phyloP scores from a whole-genome alignment of 2,888 invertebrate genomes.

The Alviniconcha strummeri region DNA sequence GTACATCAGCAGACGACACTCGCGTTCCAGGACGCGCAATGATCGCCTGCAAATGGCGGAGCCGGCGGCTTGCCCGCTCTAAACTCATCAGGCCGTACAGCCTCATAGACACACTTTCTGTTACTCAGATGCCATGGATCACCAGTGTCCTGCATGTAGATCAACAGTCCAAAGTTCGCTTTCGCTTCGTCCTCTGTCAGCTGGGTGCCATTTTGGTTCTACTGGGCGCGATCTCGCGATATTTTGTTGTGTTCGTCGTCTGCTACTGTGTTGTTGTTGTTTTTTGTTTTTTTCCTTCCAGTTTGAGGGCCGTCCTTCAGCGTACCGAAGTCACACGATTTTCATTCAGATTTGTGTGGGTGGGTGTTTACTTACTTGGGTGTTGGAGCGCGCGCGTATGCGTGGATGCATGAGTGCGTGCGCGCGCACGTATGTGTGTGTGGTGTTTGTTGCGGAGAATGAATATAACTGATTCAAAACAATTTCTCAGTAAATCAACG shows the following conservation, averaged over 20 bases:
- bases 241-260: not conserved
- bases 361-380: too few species aligned
- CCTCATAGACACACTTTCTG: conserved; percentile 49
- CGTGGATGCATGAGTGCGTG: too few species aligned
- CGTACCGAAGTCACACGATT: too few species aligned
- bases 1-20: conserved; percentile 31
- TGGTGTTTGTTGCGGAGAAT: too few species aligned
- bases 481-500: too few species aligned
- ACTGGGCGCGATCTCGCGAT: not conserved
- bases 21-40: conserved; percentile 32
- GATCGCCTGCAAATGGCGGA: conserved; percentile 48
- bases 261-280: conserved; percentile 12
- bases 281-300: too few species aligned
- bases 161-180: conserved; percentile 21
- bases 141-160: not conserved
- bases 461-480: too few species aligned
- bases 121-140: not conserved
- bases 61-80: conserved; percentile 55
- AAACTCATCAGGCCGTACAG: conserved; percentile 56
- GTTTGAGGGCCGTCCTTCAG: too few species aligned
- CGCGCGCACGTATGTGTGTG: too few species aligned
- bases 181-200: conserved; percentile 15
- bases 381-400: too few species aligned
- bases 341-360: too few species aligned
- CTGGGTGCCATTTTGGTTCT: conserved; percentile 8